These are phyloP conservation scores for Lichenostomus cassidix DNA, from an alignment of 2,113 vertebrate species.

Conservation along the genomic window DNA sequence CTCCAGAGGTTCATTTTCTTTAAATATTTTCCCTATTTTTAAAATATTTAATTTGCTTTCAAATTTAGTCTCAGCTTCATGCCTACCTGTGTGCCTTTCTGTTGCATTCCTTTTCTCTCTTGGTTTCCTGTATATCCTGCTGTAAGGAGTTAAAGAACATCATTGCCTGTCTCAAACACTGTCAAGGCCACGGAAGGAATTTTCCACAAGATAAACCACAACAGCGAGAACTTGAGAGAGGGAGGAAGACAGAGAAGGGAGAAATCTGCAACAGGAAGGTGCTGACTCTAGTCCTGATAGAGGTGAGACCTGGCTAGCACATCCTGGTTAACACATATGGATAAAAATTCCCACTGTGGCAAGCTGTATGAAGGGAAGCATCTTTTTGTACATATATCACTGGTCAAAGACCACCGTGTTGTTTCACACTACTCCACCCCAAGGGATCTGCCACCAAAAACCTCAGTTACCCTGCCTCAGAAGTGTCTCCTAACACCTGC, in stretches of 20 bases:
- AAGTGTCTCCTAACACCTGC: rapidly evolving
- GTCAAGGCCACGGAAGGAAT: neutral
- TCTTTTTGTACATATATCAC: neutral
- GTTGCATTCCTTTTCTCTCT: neutral
- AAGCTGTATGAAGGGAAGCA: neutral
- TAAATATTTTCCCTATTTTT: neutral
- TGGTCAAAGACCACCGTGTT: neutral
- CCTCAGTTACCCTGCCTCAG: neutral
- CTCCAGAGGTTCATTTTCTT: neutral
- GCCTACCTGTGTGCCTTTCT: neutral
- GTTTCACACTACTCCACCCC: neutral
- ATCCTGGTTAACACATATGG: neutral
- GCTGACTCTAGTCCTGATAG: neutral
- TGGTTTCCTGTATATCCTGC: neutral
- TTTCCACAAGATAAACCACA: neutral
- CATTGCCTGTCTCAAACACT: neutral
- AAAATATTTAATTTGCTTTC: neutral
- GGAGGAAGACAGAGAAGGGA: neutral
- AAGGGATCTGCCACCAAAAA: neutral
- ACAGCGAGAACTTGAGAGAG: neutral
- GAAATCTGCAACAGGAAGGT: neutral
- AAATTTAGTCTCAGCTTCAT: rapidly evolving
- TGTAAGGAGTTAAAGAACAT: neutral
- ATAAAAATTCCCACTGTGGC: neutral
- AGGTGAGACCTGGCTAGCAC: rapidly evolving